Conservation (phyloP, 2,888 invertebrate species). For the Kryphioiulus occultus region DNA sequence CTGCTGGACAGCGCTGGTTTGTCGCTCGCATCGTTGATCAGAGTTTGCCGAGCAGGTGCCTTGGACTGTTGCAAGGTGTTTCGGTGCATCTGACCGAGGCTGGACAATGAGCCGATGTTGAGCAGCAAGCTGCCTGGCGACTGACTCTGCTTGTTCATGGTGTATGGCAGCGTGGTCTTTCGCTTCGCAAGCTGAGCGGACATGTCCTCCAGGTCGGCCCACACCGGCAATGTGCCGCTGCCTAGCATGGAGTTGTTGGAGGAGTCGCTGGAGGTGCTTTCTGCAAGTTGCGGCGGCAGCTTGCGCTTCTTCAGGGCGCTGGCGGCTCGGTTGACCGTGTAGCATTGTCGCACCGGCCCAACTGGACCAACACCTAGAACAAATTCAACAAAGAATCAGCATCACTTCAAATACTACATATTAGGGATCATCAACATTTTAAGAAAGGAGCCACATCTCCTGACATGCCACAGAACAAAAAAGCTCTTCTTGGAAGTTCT, state of each 20-base stretch:
- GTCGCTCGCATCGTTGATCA: not conserved
- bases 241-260: slow-evolving; percentile 27
- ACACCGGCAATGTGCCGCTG: not conserved
- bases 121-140: slow-evolving; percentile 49
- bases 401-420: no score
- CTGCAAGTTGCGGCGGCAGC: not conserved
- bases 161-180: not conserved
- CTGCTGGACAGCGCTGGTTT: not conserved
- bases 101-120: slow-evolving; percentile 54
- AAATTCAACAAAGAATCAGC: no score
- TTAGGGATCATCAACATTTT: no score
- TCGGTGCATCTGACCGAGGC: slow-evolving; percentile 52
- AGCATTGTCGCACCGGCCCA: not conserved
- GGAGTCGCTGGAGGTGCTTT: slow-evolving; percentile 46
- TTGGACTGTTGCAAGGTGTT: slow-evolving; percentile 13
- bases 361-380: not conserved
- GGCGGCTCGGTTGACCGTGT: not conserved
- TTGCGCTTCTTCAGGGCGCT: not conserved
- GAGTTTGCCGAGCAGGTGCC: not conserved
- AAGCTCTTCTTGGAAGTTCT: no score
- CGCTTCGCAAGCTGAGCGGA: not conserved
- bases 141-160: not conserved
- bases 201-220: not conserved
- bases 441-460: no score
- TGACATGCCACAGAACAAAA: no score